A percentile compares a stretch with the other conserved stretches of the same genome.
Conservation (phyloP, 2,888 invertebrate species). For the Ptychoptera contaminata region DNA sequence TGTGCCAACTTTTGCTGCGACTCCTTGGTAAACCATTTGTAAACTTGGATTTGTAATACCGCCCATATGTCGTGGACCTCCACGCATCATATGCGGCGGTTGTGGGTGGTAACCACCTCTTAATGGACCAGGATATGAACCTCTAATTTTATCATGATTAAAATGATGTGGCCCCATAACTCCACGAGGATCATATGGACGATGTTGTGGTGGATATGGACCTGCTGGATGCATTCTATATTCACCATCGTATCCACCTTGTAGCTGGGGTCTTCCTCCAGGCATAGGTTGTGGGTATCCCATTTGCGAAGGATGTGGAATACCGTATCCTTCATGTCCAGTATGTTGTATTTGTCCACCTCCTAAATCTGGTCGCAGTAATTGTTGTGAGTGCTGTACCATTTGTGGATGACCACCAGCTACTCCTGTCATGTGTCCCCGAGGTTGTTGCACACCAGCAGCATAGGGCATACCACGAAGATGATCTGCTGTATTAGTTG, state of each 20-base stretch:
- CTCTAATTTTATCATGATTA: neutral
- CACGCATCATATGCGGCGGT: slow-evolving; percentile 8
- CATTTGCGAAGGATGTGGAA: neutral
- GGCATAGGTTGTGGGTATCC: neutral
- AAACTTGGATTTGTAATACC: slow-evolving; percentile 20
- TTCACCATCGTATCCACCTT: slow-evolving; percentile 13
- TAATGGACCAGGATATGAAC: slow-evolving; percentile 4
- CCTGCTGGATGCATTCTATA: slow-evolving; percentile 12
- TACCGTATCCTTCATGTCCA: too few species aligned
- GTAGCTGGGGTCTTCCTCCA: slow-evolving; percentile 1
- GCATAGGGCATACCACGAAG: slow-evolving; percentile 5
- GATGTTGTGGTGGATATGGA: slow-evolving; percentile 11
- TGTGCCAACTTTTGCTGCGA: slow-evolving; percentile 26
- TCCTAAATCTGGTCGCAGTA: slow-evolving; percentile 20
- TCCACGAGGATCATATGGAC: slow-evolving; percentile 6
- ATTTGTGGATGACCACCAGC: slow-evolving; percentile 3
- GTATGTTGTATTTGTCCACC: neutral
- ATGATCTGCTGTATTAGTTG: slow-evolving; percentile 5
- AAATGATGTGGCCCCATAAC: neutral
- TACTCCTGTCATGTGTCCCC: slow-evolving; percentile 8
- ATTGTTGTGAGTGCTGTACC: neutral
- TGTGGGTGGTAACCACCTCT: slow-evolving; percentile 15
- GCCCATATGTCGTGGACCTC: slow-evolving; percentile 13
- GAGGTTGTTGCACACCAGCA: slow-evolving; percentile 8
- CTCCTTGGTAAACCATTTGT: slow-evolving; percentile 25